Percentiles rank a stretch among this genome's conserved stretches.
Conservation (phyloP, 2,888 invertebrate genomes). For the Scelioninae gen. 2 region DNA sequence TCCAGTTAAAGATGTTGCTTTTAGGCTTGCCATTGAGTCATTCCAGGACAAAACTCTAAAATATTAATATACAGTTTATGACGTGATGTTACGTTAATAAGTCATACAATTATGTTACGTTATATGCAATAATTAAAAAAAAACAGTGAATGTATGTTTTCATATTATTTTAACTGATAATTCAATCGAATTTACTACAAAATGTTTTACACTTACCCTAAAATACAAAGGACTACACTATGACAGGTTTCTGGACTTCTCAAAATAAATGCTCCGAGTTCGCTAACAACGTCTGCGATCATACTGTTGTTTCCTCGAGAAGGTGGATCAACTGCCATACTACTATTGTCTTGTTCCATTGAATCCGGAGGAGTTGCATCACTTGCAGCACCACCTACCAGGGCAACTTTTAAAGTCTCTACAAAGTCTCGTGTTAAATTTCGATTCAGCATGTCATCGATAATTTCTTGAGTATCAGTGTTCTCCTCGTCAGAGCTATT, state of each 20-base stretch:
- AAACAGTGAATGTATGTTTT: too few species aligned
- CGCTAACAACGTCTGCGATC: constrained; percentile 86
- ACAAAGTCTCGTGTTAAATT: constrained; percentile 92
- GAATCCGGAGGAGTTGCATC: constrained; percentile 77
- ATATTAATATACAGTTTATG: too few species aligned
- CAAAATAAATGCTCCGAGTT: constrained; percentile 86
- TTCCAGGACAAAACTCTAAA: constrained; percentile 86
- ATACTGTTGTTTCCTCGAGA: constrained; percentile 73
- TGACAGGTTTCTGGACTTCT: constrained; percentile 81
- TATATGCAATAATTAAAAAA: too few species aligned
- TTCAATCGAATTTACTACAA: too few species aligned
- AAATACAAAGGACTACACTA: constrained; percentile 80
- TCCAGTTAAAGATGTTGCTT: constrained; percentile 86
- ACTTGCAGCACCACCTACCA: constrained; percentile 82
- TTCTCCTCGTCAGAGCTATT: constrained; percentile 85
- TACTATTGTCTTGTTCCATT: constrained; percentile 82
- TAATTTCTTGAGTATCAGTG: constrained; percentile 86
- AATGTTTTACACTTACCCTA: constrained; percentile 76
- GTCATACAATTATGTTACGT: too few species aligned
- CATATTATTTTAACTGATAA: too few species aligned
- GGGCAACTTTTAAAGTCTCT: constrained; percentile 86
- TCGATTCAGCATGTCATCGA: constrained; percentile 90
- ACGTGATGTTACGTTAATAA: too few species aligned
- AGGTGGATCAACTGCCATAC: constrained; percentile 82
- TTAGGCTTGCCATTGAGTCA: constrained; percentile 88